Percentiles rank a stretch among this genome's conserved stretches.
Conservation (phyloP, 2,797 vertebrate genomes). For the Xiphophorus birchmanni region DNA sequence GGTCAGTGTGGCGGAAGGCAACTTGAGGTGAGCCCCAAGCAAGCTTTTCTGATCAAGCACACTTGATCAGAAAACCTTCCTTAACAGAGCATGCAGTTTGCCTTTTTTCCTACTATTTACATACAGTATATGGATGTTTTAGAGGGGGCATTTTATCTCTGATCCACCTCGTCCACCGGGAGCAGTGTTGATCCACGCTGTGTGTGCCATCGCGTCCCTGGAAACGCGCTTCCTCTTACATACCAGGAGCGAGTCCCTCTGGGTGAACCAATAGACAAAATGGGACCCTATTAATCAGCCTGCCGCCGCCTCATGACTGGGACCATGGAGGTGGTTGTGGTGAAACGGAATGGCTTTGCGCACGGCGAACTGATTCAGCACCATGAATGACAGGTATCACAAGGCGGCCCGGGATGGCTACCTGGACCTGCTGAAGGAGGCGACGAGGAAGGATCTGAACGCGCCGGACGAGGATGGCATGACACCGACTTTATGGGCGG, state of each 20-base stretch:
- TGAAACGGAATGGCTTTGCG: conserved; percentile 62
- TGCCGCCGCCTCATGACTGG: conserved; percentile 19
- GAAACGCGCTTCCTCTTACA: conserved; percentile 39
- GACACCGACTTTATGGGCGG: conserved; percentile 96
- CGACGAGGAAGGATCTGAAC: conserved; percentile 93
- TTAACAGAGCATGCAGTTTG: neutral
- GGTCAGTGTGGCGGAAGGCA: neutral
- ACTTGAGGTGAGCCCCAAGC: neutral
- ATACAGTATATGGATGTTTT: neutral
- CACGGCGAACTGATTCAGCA: conserved; percentile 51
- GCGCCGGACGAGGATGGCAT: conserved; percentile 96
- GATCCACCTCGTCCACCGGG: conserved; percentile 52
- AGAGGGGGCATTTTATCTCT: neutral
- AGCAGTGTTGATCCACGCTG: conserved; percentile 45
- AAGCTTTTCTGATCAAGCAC: no score
- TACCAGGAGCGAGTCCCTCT: neutral
- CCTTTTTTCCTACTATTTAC: neutral
- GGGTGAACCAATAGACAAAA: neutral
- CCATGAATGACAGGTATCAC: conserved; percentile 96
- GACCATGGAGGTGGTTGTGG: conserved; percentile 28
- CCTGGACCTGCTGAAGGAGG: conserved; percentile 90
- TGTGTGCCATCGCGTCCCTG: conserved; percentile 75
- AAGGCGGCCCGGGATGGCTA: conserved; percentile 93
- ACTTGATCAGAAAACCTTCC: neutral
- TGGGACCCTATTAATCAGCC: neutral